Evolutionary conservation across 2,797 vertebrate species (phyloP).

Genomic region (Hozukius guyotensis): DNA sequence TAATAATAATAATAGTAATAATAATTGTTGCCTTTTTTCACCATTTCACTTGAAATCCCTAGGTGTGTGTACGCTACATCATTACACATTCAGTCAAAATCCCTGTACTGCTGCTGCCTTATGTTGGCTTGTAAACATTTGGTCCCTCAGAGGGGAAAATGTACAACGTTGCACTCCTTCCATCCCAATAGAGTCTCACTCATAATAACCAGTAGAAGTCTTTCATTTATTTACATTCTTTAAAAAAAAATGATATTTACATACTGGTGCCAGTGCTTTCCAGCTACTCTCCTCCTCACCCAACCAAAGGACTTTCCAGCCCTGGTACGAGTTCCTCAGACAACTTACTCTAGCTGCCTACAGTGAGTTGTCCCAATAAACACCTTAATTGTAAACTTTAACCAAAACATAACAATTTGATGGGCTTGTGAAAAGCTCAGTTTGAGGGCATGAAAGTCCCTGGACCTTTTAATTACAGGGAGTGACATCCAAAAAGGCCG

Average conservation of each 20-base stretch:
- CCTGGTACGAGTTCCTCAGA: too few species aligned
- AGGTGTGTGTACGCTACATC: neutral
- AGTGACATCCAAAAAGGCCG: neutral
- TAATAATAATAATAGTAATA: rapidly evolving
- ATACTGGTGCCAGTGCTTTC: neutral
- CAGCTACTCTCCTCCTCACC: neutral
- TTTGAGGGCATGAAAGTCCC: neutral
- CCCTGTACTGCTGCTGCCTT: neutral
- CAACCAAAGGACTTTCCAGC: neutral
- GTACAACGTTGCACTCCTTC: neutral
- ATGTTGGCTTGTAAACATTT: neutral
- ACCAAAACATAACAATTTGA: neutral
- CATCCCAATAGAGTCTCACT: neutral
- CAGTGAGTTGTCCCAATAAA: neutral
- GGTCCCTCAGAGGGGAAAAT: neutral
- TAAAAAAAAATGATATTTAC: constrained; percentile 34
- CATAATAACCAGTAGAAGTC: neutral
- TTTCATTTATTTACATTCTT: constrained; percentile 45
- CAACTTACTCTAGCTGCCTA: neutral
- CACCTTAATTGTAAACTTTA: neutral
- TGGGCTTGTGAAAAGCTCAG: neutral
- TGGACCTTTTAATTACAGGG: neutral
- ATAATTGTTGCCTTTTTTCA: neutral
- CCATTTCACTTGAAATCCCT: neutral
- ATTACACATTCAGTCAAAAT: neutral